phyloP scores from a whole-genome alignment of 2,797 vertebrate species.

The Onychomys torridus region DNA sequence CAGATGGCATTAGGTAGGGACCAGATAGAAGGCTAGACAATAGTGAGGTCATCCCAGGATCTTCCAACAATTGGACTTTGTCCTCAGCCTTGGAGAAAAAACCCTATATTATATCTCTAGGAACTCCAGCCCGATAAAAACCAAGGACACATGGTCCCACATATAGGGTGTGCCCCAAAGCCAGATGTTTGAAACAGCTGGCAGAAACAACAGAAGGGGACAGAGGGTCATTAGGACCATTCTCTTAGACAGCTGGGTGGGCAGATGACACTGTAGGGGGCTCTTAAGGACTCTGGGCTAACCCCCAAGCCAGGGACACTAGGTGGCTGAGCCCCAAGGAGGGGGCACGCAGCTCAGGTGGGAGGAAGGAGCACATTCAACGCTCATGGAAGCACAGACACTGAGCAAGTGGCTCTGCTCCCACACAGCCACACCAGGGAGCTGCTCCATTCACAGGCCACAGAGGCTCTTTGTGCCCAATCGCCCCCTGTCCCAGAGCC shows the following conservation, averaged over 20 bases:
- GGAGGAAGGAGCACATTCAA: background rate
- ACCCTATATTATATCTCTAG: constrained; percentile 41
- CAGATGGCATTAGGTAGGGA: background rate
- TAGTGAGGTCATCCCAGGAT: constrained; percentile 62
- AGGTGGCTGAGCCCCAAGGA: background rate
- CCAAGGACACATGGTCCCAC: constrained; percentile 23
- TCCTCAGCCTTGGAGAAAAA: constrained; percentile 48
- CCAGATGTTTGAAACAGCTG: constrained; percentile 73
- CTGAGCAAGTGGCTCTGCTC: constrained; percentile 34
- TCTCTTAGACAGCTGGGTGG: constrained; percentile 14
- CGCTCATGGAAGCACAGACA: background rate
- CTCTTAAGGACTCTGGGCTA: background rate
- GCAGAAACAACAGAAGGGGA: background rate
- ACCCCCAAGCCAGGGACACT: background rate
- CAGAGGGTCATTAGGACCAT: background rate
- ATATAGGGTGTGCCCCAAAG: background rate
- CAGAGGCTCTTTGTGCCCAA: constrained; percentile 79
- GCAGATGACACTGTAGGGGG: background rate
- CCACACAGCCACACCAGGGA: constrained; percentile 26
- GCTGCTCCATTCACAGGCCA: constrained; percentile 72
- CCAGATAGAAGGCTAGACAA: background rate
- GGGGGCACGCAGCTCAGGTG: background rate
- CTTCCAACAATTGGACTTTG: constrained; percentile 54
- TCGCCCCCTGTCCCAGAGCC: constrained; percentile 19
- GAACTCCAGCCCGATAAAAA: constrained; percentile 16